phyloP scores from a whole-genome alignment of 1,140 invertebrate species.

The Helicoverpa zea region DNA sequence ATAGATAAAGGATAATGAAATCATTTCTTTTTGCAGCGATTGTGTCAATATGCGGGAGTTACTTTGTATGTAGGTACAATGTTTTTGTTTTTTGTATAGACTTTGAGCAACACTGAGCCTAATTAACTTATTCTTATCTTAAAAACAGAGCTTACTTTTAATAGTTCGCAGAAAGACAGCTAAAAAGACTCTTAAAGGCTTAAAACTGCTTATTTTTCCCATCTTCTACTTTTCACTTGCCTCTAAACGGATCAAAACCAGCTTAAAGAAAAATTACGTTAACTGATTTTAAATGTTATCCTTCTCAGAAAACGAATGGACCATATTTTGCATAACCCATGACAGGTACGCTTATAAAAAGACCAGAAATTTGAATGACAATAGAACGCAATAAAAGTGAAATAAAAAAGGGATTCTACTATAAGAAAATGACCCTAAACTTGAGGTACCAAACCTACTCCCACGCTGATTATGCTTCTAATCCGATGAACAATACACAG shows the following conservation, averaged over 20 bases:
- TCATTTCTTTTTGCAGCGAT: constrained; percentile 17
- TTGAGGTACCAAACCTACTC: constrained; percentile 2
- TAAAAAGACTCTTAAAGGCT: too few relatives aligned
- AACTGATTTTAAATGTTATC: too few relatives aligned
- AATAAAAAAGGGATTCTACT: neutral
- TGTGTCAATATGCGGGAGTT: constrained; percentile 4
- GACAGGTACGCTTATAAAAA: constrained; percentile 8
- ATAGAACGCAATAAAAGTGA: neutral
- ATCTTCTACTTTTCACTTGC: too few relatives aligned
- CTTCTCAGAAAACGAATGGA: neutral
- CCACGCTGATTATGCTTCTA: constrained; percentile 32
- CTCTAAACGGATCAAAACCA: neutral
- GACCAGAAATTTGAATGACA: constrained; percentile 25
- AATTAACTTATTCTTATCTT: too few relatives aligned
- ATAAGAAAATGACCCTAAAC: constrained; percentile 19
- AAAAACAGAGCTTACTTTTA: too few relatives aligned
- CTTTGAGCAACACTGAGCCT: neutral
- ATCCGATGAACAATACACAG: constrained; percentile 39
- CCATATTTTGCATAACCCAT: constrained; percentile 26
- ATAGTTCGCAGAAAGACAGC: too few relatives aligned
- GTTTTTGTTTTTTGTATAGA: neutral
- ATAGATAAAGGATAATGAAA: constrained; percentile 54
- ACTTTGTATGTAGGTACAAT: constrained; percentile 11
- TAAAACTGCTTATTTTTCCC: too few relatives aligned
- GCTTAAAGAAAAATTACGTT: neutral